Evolutionary conservation across 2,888 invertebrate genomes (phyloP), one percentile per base, ranked within the genome.

Genomic region (Clunio marinus): DNA sequence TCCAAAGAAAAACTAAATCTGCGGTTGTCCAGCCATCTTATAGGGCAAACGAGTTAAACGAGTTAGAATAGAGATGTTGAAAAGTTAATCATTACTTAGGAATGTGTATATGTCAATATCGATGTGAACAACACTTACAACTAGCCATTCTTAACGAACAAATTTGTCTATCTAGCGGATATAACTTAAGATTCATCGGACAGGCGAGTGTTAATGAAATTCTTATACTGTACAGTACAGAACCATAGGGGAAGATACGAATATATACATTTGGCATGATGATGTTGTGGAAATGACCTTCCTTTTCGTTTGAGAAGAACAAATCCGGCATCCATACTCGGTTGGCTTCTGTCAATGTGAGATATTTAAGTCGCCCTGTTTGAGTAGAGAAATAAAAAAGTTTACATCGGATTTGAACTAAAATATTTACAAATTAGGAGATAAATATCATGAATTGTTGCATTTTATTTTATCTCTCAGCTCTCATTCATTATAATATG

Each of bases 301-400:
- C 93, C 80, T 97, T 97, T 82, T 97, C 97, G 77, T 97, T 97
- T 69, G 95, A 91, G 82, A 96, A 96, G 85, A 96, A 97, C 73
- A 96, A 83, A 83, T 98, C 97, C 35, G 97, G 97, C 90, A 96
- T 96, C 97, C 97, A 98, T 69, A 97, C 93, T 73, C 93, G 87
- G 81, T 91, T 92, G 68, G 95, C 92, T 80, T 96, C 96, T 68
- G 96, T 93, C 76, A 96, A 83, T 69, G 95, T 94, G 72, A 95
- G 83, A 82, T 95, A 95, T 80, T 92, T 93, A 70, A 94, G 85
- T 74, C 89, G 88, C 75, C 93, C 93, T 89, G 22, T 57, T 7
- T 57, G n/a, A 22, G 20, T 4, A 57, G 22, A 2, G 25, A 20
- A 57, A 57, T 20, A 57, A 24, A n/a, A 57, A 57, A 10, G 2